A percentile compares a stretch with the other conserved stretches of the same genome.
phyloP scores from a whole-genome alignment of 2,113 vertebrate genomes.

The Callionymus lyra region DNA sequence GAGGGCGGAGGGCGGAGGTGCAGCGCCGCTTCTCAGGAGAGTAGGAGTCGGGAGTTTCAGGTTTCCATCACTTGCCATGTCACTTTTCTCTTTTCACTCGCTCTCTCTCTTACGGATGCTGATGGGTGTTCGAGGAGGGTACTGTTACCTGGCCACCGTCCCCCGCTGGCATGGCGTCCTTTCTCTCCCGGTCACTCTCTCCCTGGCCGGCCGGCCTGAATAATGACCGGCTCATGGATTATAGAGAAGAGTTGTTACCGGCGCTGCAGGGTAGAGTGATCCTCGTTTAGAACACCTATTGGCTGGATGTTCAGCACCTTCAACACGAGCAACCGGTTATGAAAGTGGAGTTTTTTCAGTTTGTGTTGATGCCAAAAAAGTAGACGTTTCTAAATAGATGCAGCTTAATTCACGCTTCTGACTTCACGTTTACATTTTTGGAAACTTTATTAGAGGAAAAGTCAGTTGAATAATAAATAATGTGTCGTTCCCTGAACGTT shows the following conservation, averaged over 20 bases:
- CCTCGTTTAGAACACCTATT: too few relatives aligned
- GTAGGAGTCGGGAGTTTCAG: constrained; percentile 45
- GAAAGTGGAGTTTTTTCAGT: too few relatives aligned
- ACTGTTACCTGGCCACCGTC: constrained; percentile 49
- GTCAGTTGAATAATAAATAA: too few relatives aligned
- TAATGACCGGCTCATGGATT: constrained; percentile 2
- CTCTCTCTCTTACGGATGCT: constrained; percentile 27
- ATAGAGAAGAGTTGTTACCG: constrained; percentile 1
- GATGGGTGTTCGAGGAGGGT: constrained; percentile 48
- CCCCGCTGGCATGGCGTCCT: constrained; percentile 27
- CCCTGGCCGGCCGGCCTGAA: constrained; percentile 7
- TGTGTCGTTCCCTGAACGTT: too few relatives aligned
- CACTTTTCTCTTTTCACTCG: constrained; percentile 34
- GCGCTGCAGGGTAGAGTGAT: not conserved
- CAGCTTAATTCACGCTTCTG: too few relatives aligned
- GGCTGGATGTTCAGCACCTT: too few relatives aligned
- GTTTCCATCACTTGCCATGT: constrained; percentile 37
- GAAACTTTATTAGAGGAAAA: too few relatives aligned
- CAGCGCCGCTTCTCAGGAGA: constrained; percentile 41
- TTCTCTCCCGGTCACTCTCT: constrained; percentile 34
- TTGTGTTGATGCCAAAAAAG: too few relatives aligned
- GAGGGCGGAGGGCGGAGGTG: constrained; percentile 10
- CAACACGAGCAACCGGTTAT: too few relatives aligned
- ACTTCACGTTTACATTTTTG: too few relatives aligned
- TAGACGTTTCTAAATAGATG: too few relatives aligned